Conservation (phyloP, 2,797 vertebrate genomes). For the Gila robusta region DNA sequence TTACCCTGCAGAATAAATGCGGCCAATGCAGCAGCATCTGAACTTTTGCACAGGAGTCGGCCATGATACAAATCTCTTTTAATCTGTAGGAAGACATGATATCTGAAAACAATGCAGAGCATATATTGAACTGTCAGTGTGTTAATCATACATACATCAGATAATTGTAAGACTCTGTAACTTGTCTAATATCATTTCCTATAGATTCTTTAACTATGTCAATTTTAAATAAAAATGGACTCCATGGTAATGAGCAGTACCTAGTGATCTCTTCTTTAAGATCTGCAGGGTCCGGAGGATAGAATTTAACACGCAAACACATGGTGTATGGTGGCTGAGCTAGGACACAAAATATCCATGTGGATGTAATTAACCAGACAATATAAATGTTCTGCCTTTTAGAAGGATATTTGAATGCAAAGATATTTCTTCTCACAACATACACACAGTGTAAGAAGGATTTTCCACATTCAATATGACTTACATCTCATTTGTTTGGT, state of each 20-base stretch:
- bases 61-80: conserved; percentile 98
- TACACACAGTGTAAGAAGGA: neutral
- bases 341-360: conserved; percentile 66
- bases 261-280: conserved; percentile 97
- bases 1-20: conserved; percentile 97
- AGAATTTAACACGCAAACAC: conserved; percentile 98
- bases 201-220: neutral
- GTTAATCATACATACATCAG: neutral
- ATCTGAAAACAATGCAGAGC: conserved; percentile 75
- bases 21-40: conserved; percentile 91
- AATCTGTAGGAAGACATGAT: conserved; percentile 96
- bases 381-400: neutral
- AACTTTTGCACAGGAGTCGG: conserved; percentile 95
- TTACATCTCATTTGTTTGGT: conserved; percentile 96
- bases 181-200: neutral
- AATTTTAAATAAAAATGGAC: neutral
- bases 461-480: conserved; percentile 67
- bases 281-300: conserved; percentile 91
- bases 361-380: neutral
- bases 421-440: neutral
- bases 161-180: neutral
- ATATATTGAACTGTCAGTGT: neutral
- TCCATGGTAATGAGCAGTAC: conserved; percentile 68
- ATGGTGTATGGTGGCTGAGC: conserved; percentile 96
- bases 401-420: neutral